These are phyloP conservation scores for Clepsis dumicolana DNA, from an alignment of 2,888 invertebrate species.

Conservation along the genomic window DNA sequence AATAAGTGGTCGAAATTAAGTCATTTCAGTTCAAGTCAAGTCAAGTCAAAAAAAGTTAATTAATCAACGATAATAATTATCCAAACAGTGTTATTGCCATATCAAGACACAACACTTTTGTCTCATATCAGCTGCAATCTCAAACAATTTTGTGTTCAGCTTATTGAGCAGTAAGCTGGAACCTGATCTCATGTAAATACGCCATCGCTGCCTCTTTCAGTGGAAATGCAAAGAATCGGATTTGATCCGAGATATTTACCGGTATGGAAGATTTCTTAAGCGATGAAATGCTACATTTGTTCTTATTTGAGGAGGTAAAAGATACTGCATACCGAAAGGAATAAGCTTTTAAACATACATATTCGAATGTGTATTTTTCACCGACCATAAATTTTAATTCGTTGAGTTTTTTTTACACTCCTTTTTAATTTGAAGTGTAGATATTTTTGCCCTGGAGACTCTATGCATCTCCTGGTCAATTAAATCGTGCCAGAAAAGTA, in stretches of 20 bases:
- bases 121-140: not conserved
- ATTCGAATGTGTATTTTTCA: no score
- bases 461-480: no score
- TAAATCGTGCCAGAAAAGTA: no score
- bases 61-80: no score
- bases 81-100: not conserved
- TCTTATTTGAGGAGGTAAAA: not conserved
- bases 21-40: no score
- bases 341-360: not conserved
- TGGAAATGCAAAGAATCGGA: constrained; percentile 1
- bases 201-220: not conserved
- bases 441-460: no score
- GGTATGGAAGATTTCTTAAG: not conserved
- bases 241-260: constrained; percentile 1
- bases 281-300: not conserved
- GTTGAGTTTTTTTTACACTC: no score
- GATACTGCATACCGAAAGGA: not conserved
- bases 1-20: no score
- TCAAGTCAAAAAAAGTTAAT: no score
- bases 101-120: not conserved
- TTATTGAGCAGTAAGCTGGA: not conserved
- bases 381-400: no score
- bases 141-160: constrained; percentile 9
- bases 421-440: no score
- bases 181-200: constrained; percentile 5